Evolutionary conservation across 2,113 vertebrate genomes (phyloP), one percentile per base, ranked within the genome.

Genomic region (Coptodon bakossiorum): DNA sequence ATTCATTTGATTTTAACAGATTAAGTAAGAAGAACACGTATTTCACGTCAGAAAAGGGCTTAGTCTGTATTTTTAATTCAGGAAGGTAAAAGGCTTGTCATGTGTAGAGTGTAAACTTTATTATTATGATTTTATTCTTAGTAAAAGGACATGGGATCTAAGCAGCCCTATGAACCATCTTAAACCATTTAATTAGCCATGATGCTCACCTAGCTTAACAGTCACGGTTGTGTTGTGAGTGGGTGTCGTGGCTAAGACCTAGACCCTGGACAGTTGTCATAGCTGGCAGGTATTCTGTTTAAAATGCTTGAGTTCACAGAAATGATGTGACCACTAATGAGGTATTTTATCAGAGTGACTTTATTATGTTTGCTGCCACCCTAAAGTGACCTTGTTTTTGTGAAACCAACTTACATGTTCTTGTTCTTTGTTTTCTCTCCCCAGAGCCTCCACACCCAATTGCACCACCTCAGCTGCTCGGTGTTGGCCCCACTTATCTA

Each of bases 391-490:
- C 81, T 85, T 87, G 14, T 88, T 87, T 83, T 19, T 13, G 71
- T 85, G 24, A 86, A 92, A 76, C 36, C 36, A 14, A 34, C 34
- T 66, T 83, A 83, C 63, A 40, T 82, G 68, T 80, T 80, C 36
- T n/a, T 73, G 14, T 85, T 88, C 50, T 31, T 90, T 90, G 59
- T 86, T 87, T 85, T 89, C 19, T 90, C 59, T 92, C 43, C 80
- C 48, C 96, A 99, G 99, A 99, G 92, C 98, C 99, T 0, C 99
- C 99, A 3, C 97, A 98, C 86, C 99, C 99, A 2, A 99, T 99
- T 24, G 99, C 99, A 22, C 99, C 99, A 1, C 99, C 98, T 0
- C 99, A 99, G 93, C 96, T 99, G 34, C 96, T 99, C 3, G 98
- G 97, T 0, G 98, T 99, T 1, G 99, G 99, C 6, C 98, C 99